Percentiles rank a stretch among this genome's conserved stretches.
phyloP scores from a whole-genome alignment of 2,888 invertebrate genomes.

The Poecilobothrus nobilitatus region DNA sequence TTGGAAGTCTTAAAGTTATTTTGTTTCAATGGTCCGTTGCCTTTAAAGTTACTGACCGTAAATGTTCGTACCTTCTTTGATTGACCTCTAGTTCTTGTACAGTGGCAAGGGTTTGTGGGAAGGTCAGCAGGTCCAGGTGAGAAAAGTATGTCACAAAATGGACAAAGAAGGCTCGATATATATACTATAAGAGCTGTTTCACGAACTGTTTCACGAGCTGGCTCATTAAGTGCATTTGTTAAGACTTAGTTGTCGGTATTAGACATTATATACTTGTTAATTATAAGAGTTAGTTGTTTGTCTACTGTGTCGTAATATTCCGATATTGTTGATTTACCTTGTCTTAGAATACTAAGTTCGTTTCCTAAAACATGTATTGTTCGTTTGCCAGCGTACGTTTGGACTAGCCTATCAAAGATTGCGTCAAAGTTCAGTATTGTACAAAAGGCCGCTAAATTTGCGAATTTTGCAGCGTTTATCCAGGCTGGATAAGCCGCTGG shows the following conservation, averaged over 20 bases:
- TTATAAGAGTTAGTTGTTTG: conserved; percentile 21
- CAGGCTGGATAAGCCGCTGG: too few species aligned
- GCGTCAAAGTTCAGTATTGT: conserved; percentile 19
- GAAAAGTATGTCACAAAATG: conserved; percentile 21
- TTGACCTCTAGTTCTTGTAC: conserved; percentile 20
- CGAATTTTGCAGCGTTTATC: background rate
- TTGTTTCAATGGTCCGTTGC: background rate
- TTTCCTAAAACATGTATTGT: conserved; percentile 21
- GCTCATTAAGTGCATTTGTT: conserved; percentile 17
- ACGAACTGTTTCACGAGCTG: conserved; percentile 19
- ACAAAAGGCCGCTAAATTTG: conserved; percentile 17
- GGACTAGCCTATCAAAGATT: conserved; percentile 16
- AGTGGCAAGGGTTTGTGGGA: conserved; percentile 19
- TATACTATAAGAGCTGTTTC: conserved; percentile 19
- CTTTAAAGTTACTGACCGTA: background rate
- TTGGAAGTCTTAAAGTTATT: background rate
- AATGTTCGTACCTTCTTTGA: conserved; percentile 17
- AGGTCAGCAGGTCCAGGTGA: conserved; percentile 19
- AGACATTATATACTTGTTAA: conserved; percentile 22
- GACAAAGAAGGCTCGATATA: conserved; percentile 11
- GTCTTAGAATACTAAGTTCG: conserved; percentile 23
- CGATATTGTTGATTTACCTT: conserved; percentile 20
- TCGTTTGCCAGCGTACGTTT: conserved; percentile 21
- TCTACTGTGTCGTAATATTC: conserved; percentile 21
- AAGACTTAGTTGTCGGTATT: conserved; percentile 18